phyloP scores from a whole-genome alignment of 92 coral and sea anemone species.

The Montipora capitata region DNA sequence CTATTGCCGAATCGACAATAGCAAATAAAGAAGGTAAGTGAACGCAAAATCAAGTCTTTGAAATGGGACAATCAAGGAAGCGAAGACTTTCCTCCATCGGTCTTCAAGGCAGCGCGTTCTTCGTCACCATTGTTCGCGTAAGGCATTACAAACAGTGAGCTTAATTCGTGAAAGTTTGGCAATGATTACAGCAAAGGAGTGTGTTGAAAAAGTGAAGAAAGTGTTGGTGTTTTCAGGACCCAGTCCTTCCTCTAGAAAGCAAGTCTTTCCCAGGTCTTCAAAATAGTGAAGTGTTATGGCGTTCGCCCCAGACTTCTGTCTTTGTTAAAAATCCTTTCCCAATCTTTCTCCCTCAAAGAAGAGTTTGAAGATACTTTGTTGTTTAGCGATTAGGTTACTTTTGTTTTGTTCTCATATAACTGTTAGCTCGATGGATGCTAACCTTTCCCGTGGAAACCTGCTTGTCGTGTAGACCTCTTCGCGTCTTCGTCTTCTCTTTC shows the following conservation, averaged over 20 bases:
- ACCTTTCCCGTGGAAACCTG: neutral
- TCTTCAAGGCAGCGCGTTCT: neutral
- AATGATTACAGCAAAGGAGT: conserved; percentile 4
- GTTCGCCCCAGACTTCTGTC: conserved; percentile 97
- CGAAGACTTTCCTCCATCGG: conserved; percentile 22
- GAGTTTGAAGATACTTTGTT: neutral
- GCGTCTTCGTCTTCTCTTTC: neutral
- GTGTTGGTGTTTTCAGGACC: conserved; percentile 88
- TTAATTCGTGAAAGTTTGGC: conserved; percentile 7
- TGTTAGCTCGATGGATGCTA: neutral
- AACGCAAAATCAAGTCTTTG: neutral
- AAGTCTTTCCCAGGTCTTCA: conserved; percentile 96
- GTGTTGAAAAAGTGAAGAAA: conserved; percentile 49
- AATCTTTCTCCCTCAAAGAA: conserved; percentile 5
- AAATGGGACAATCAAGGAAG: conserved; percentile 18
- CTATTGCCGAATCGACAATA: conserved; percentile 86
- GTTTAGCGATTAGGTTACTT: no score
- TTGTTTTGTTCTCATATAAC: neutral
- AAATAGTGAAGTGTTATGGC: conserved; percentile 76
- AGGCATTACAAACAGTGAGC: conserved; percentile 5
- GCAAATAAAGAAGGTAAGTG: conserved; percentile 85
- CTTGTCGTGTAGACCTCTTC: neutral
- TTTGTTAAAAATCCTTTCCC: conserved; percentile 47
- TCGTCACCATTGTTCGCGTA: conserved; percentile 22
- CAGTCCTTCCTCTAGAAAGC: conserved; percentile 89